Evolutionary conservation across 92 coral and sea anemone species (phyloP), one percentile per base, ranked within the genome.

Genomic region (Zoanthus gigantus): DNA sequence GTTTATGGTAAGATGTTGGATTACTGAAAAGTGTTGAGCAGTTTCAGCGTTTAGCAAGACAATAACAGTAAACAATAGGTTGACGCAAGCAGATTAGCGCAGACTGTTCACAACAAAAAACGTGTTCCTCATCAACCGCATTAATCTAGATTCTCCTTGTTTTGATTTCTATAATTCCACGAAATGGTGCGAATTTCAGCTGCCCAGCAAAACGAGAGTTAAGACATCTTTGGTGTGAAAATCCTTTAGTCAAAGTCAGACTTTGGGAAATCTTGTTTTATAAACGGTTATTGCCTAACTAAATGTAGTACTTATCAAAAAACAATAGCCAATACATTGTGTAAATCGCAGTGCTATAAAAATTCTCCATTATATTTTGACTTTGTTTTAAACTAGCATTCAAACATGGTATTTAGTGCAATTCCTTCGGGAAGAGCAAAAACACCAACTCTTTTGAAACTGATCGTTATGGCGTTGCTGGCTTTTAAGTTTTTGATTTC

Each of bases 41-140:
- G 74, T 81, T 81, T 71, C 75, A 81, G 45, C 85, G 75, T 81
- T 81, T 81, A 81, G 60, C 42, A 67, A 65, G 60, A 81, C 75
- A 81, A 81, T 67, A 66, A 47, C 7, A 81, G 2, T 32, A 15
- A 50, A 81, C 85, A 81, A 81, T 81, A 31, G 60, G 28, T 17
- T 46, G 85, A 81, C 85, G 75, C 85, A 81, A 81, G 85, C 63
- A 81, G 85, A 81, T 81, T 81, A 81, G 58, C 48, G 72, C 23
- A 18, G 72, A 80, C 56, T 61, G 72, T 23, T 47, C 11, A 80
- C 37, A 65, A 65, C 60, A 13, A 23, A 65, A 79, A 65, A 68
- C 61, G 85, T 30, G 32, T 80, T 44, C 72, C 74, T 17, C 34
- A 37, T 78, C 73, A 80, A 47, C 73, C 84, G 54, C 73, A 37